phyloP scores from a whole-genome alignment of 2,888 invertebrate species.

The Herminia tarsipennalis region DNA sequence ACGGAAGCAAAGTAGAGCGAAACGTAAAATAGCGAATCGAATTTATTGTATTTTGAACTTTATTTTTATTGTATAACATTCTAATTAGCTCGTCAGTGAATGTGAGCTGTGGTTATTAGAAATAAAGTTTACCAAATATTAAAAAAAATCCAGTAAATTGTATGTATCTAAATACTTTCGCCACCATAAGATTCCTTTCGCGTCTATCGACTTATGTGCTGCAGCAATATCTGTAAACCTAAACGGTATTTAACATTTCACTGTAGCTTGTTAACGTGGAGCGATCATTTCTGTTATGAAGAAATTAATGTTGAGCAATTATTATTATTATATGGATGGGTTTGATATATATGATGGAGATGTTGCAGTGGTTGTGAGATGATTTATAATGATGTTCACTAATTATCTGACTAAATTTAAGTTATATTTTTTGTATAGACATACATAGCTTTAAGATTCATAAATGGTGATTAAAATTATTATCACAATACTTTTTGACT shows the following conservation, averaged over 20 bases:
- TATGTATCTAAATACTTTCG: no score
- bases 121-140: no score
- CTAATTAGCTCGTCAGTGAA: background rate
- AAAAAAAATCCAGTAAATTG: no score
- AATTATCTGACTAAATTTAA: conserved; percentile 83
- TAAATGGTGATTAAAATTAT: conserved; percentile 80
- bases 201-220: no score
- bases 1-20: no score
- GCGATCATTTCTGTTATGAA: conserved; percentile 59
- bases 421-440: conserved; percentile 85
- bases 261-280: conserved; percentile 50
- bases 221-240: no score
- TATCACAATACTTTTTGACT: conserved; percentile 62
- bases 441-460: conserved; percentile 73
- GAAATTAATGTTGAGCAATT: conserved; percentile 67
- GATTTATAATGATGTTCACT: conserved; percentile 84
- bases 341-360: conserved; percentile 72
- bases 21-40: no score
- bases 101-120: background rate
- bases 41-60: no score
- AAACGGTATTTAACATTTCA: background rate
- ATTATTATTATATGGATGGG: conserved; percentile 68
- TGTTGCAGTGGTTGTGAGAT: conserved; percentile 85
- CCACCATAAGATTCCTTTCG: no score
- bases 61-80: no score